Evolutionary conservation across 2,888 invertebrate genomes (phyloP).

Genomic region (Philereme transversata): DNA sequence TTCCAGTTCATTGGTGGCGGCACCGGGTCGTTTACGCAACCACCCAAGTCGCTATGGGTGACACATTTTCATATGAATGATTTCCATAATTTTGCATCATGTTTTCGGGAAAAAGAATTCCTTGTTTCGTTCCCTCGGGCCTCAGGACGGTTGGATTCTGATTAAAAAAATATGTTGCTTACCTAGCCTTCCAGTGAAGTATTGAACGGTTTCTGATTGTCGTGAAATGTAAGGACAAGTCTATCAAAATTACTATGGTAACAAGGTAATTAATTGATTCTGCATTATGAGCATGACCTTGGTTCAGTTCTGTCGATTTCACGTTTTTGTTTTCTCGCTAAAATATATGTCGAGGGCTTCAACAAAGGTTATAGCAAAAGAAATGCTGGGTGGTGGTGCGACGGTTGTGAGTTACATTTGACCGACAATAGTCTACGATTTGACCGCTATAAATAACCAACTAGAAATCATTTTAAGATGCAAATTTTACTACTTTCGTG

Average conservation of each 20-base stretch:
- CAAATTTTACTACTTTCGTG: slow-evolving; percentile 17
- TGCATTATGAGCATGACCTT: slow-evolving; percentile 68
- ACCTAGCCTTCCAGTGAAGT: neutral
- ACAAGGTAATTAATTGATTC: slow-evolving; percentile 65
- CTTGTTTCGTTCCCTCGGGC: neutral
- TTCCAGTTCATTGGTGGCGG: slow-evolving; percentile 78
- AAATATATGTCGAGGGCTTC: slow-evolving; percentile 83
- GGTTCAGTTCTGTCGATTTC: slow-evolving; percentile 75
- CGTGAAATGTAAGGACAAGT: slow-evolving; percentile 43
- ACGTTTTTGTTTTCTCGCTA: slow-evolving; percentile 79
- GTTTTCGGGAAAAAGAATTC: slow-evolving; percentile 40
- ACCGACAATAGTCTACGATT: slow-evolving; percentile 25
- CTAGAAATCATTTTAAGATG: slow-evolving; percentile 6
- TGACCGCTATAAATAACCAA: neutral
- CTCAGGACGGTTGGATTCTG: too few relatives aligned
- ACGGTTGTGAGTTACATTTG: slow-evolving; percentile 40
- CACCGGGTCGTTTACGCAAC: slow-evolving; percentile 78
- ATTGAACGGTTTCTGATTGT: slow-evolving; percentile 10
- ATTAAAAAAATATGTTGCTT: too few relatives aligned
- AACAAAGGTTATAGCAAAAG: slow-evolving; percentile 67
- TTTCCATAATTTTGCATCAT: slow-evolving; percentile 44
- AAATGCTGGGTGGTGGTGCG: slow-evolving; percentile 51
- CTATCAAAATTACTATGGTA: slow-evolving; percentile 47
- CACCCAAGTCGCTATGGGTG: slow-evolving; percentile 57
- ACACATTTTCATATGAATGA: slow-evolving; percentile 63